phyloP scores from a whole-genome alignment of 2,888 invertebrate species.

The Tenthredo mesomela region DNA sequence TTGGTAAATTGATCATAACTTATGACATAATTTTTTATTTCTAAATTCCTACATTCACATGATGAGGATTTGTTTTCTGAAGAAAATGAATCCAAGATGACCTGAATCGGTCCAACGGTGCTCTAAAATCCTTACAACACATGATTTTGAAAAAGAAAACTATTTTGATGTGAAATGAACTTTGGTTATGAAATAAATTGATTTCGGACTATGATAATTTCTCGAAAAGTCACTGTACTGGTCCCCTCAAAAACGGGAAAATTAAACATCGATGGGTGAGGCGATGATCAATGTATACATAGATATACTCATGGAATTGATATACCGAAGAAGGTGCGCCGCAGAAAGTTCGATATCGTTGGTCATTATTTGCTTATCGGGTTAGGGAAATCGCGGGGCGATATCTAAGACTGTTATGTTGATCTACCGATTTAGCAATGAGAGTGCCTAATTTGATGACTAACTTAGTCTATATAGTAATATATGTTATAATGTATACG shows the following conservation, averaged over 20 bases:
- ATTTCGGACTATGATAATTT: too few relatives aligned
- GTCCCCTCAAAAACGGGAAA: neutral
- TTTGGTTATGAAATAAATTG: too few relatives aligned
- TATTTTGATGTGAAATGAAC: too few relatives aligned
- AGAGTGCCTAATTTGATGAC: conserved; percentile 23
- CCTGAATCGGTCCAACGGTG: too few relatives aligned
- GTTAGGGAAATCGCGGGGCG: neutral
- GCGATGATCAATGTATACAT: neutral
- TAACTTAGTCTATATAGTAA: neutral
- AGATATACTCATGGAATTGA: neutral
- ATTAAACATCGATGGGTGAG: neutral
- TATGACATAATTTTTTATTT: too few relatives aligned
- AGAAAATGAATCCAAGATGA: too few relatives aligned
- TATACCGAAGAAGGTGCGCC: neutral
- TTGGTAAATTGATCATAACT: too few relatives aligned
- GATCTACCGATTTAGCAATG: conserved; percentile 4
- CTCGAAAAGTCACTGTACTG: too few relatives aligned
- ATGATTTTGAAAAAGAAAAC: too few relatives aligned
- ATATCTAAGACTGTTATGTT: conserved; percentile 10
- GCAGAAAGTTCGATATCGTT: neutral
- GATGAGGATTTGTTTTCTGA: too few relatives aligned
- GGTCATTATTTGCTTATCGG: conserved; percentile 6
- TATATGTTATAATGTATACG: neutral
- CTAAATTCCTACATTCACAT: too few relatives aligned
- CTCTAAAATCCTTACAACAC: too few relatives aligned